Conservation (phyloP, 2,888 invertebrate genomes). For the Arge pagana region DNA sequence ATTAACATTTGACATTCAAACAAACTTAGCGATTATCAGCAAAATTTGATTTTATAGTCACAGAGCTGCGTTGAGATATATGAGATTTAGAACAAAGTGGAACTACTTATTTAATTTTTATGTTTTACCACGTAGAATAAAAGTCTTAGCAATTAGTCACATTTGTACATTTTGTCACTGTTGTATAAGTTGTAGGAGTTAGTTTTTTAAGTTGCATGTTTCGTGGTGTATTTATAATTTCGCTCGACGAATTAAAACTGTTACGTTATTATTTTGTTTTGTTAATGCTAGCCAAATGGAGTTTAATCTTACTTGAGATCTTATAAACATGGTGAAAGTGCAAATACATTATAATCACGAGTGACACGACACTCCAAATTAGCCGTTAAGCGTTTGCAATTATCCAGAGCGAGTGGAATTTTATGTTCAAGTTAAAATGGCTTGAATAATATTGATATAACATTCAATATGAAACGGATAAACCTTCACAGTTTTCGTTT, state of each 20-base stretch:
- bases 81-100: slow-evolving; percentile 13
- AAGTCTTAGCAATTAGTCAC: slow-evolving; percentile 13
- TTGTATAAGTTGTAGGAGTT: slow-evolving; percentile 12
- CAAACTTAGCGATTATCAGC: too few species aligned
- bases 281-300: not conserved
- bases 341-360: slow-evolving; percentile 11
- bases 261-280: slow-evolving; percentile 16
- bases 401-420: not conserved
- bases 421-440: too few species aligned
- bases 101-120: slow-evolving; percentile 15
- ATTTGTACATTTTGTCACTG: slow-evolving; percentile 25
- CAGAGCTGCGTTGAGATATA: slow-evolving; percentile 8
- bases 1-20: slow-evolving; percentile 3
- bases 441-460: too few species aligned
- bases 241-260: slow-evolving; percentile 14
- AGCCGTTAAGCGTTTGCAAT: slow-evolving; percentile 1
- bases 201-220: slow-evolving; percentile 19
- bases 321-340: slow-evolving; percentile 11
- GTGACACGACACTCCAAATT: not conserved
- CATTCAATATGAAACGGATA: too few species aligned
- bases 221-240: slow-evolving; percentile 22
- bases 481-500: too few species aligned
- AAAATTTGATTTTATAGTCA: too few species aligned
- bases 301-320: slow-evolving; percentile 1
- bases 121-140: slow-evolving; percentile 6